A percentile compares a stretch with the other conserved stretches of the same genome.
Evolutionary conservation across 2,797 vertebrate genomes (phyloP).

Genomic region (Gallinago nigripennis): DNA sequence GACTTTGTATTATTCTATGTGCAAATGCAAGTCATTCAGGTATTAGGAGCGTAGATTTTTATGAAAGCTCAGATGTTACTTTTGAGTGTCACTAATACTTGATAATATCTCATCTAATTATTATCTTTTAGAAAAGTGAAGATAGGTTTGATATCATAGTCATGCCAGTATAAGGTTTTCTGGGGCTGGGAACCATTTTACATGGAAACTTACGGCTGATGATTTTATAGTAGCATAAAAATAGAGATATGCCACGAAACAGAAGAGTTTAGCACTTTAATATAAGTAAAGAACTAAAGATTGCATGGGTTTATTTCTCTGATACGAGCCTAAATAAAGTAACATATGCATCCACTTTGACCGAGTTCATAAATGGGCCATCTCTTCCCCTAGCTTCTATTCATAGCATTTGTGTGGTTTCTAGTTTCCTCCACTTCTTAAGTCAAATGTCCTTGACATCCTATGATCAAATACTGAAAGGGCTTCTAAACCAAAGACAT

Average conservation of each 20-base stretch:
- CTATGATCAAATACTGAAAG: slow-evolving; percentile 45
- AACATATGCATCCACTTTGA: slow-evolving; percentile 65
- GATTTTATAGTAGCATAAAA: not conserved
- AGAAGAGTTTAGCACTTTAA: not conserved
- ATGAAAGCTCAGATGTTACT: not conserved
- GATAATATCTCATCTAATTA: not conserved
- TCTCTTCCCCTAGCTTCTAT: slow-evolving; percentile 68
- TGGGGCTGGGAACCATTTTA: not conserved
- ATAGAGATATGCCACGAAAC: not conserved
- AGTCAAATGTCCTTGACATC: slow-evolving; percentile 55
- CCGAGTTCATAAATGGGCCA: slow-evolving; percentile 54
- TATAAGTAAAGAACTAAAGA: not conserved
- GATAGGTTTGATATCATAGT: not conserved
- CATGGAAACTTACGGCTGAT: not conserved
- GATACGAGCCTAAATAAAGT: slow-evolving; percentile 74
- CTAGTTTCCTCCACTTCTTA: slow-evolving; percentile 61
- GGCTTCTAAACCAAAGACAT: not conserved
- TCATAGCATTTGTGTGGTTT: slow-evolving; percentile 72
- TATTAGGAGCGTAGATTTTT: not conserved
- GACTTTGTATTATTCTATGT: slow-evolving; percentile 15
- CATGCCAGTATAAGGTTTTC: not conserved
- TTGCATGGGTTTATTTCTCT: slow-evolving; percentile 44
- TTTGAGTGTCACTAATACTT: not conserved
- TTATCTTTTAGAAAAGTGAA: not conserved
- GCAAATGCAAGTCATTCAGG: slow-evolving; percentile 17